A percentile compares a stretch with the other conserved stretches of the same genome.
Evolutionary conservation across 2,113 vertebrate species (phyloP).

Genomic region (Sinocyclocheilus anophthalmus): DNA sequence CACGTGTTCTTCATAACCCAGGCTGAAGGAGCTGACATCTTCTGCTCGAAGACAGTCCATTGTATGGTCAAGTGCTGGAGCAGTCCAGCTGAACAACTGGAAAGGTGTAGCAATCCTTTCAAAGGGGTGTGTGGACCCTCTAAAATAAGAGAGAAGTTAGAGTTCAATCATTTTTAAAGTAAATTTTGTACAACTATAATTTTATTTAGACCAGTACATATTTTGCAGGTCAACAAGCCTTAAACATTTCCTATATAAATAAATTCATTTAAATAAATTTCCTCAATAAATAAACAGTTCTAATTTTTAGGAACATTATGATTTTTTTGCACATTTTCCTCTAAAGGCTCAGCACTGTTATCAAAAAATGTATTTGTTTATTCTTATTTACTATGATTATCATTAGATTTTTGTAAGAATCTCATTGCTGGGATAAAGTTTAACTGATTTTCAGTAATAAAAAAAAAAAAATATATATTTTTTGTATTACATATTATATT

Average conservation of each 20-base stretch:
- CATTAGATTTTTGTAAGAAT: no score
- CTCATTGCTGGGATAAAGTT: no score
- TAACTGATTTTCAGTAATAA: background rate
- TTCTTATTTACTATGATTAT: background rate
- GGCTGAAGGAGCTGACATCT: slow-evolving; percentile 84
- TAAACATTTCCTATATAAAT: background rate
- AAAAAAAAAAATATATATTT: no score
- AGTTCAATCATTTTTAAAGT: background rate
- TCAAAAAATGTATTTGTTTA: background rate
- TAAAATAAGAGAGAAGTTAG: slow-evolving; percentile 46
- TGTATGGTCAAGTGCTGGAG: slow-evolving; percentile 84
- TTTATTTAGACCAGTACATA: background rate
- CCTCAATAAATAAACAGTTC: no score
- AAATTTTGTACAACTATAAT: background rate
- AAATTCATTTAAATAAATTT: background rate
- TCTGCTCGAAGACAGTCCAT: slow-evolving; percentile 90
- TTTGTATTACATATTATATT: background rate
- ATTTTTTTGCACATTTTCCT: background rate
- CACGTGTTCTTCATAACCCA: slow-evolving; percentile 90
- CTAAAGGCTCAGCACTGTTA: background rate
- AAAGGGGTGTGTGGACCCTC: slow-evolving; percentile 91
- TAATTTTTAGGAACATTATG: background rate
- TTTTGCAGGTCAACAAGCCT: background rate
- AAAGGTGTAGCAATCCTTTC: slow-evolving; percentile 91
- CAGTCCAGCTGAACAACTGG: slow-evolving; percentile 93